A percentile compares a stretch with the other conserved stretches of the same genome.
These are phyloP conservation scores for Galeopterus variegatus DNA, from an alignment of 2,113 vertebrate species.

Conservation along the genomic window DNA sequence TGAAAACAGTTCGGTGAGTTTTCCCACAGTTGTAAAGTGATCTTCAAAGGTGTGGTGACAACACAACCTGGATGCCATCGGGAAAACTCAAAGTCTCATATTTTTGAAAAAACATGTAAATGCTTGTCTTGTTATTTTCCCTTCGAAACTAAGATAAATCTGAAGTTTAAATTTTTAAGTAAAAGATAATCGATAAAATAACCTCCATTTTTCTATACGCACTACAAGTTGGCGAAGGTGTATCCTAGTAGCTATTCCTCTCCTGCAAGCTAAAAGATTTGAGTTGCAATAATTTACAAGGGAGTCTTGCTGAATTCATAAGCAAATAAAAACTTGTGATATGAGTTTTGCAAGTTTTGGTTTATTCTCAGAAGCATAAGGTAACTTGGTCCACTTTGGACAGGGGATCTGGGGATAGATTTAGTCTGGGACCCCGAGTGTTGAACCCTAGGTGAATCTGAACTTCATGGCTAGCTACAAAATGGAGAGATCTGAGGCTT, in stretches of 20 bases:
- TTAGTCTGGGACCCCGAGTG: not conserved
- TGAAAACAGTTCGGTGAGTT: not conserved
- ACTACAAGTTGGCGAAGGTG: not conserved
- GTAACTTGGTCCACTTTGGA: not conserved
- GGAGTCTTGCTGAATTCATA: slow-evolving; percentile 4
- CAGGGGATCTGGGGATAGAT: not conserved
- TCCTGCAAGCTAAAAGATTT: not conserved
- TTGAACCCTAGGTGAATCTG: not conserved
- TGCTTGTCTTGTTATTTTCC: not conserved
- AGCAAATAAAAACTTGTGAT: not conserved
- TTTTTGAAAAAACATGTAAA: not conserved
- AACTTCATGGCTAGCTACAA: slow-evolving; percentile 20
- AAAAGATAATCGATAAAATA: not conserved
- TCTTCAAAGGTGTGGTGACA: slow-evolving; percentile 13
- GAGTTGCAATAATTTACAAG: not conserved
- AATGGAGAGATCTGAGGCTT: not conserved
- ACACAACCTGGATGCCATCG: not conserved
- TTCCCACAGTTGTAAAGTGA: not conserved
- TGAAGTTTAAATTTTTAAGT: not conserved
- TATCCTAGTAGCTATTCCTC: not conserved
- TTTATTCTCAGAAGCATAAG: not conserved
- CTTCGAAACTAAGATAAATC: not conserved
- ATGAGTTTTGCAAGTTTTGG: slow-evolving; percentile 30
- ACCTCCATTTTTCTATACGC: not conserved
- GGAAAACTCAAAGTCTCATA: not conserved